Base-by-base conservation (phyloP, 2,113 vertebrate genomes). In the Pleuronectes platessa region DNA sequence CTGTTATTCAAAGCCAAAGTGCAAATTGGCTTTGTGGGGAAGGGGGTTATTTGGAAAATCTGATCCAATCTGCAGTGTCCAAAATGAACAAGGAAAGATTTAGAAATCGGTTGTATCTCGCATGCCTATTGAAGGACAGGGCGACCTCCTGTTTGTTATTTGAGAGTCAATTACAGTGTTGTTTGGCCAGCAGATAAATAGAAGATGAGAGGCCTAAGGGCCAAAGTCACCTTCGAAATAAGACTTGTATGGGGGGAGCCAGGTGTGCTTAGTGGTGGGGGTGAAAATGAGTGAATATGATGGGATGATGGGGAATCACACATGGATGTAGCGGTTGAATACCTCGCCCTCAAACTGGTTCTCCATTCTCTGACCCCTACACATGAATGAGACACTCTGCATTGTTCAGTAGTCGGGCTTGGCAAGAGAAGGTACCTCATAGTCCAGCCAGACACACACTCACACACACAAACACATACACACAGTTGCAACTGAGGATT, bases 1-100 rank as follows among this genome's bases (percentile, higher is more conserved):
- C 78, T 58, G 56, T 66, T 76, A 63, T 82, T 88, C 81, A 86
- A 82, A 89, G 78, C 70, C 78, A 61, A 83, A 82, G 85, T 83
- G 79, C 75, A 89, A 85, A 89, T 79, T 86, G 72, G 31, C 67
- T 80, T 76, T 12, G 23, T 26, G 61, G 9, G 35, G 61, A 54
- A 37, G 74, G 58, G 80, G 71, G 23, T 26, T 37, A 42, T 82
- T 76, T 78, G 60, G 54, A 76, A 51, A 6, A 31, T 31, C 31
- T 0, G 31, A 31, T 31, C 31, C 31, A 31, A 31, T 31, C 31
- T 31, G 31, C 31, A 31, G 31, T 31, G 31, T 31, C 6, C 31
- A 31, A 51, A 51, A 51, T 61, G 1, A 67, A 56, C 53, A 73
- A 61, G 81, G 61, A n/a, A 74, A 47, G 26, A 61, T 75, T 71